A percentile compares a stretch with the other conserved stretches of the same genome.
These are phyloP conservation scores for Drosophila mayaguana DNA, from an alignment of 2,888 invertebrate species.

Conservation along the genomic window DNA sequence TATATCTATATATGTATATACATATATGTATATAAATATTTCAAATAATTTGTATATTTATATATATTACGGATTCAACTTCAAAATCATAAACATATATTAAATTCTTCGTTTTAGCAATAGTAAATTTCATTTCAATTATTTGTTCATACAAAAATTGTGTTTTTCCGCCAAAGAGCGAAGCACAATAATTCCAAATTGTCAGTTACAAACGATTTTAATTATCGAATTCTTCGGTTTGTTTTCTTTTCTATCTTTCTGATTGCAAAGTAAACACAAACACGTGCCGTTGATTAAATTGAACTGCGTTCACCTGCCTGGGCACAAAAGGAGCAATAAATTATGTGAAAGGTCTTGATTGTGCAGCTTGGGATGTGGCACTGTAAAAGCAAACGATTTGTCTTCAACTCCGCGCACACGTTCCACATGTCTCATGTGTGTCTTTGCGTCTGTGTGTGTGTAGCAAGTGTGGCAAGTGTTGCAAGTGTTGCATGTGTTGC, in stretches of 20 bases:
- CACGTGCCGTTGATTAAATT: conserved; percentile 3
- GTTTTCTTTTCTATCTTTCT: background rate
- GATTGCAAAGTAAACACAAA: conserved; percentile 28
- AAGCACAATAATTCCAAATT: background rate
- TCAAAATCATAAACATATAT: too few relatives aligned
- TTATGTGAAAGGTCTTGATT: conserved; percentile 49
- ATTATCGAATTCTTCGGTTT: background rate
- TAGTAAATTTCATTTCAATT: too few relatives aligned
- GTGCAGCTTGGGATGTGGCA: conserved; percentile 39
- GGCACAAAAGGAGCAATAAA: conserved; percentile 57
- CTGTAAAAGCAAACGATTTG: conserved; percentile 65
- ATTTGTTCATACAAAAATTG: too few relatives aligned
- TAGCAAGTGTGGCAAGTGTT: conserved; percentile 51
- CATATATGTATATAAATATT: too few relatives aligned
- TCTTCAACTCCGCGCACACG: conserved; percentile 53
- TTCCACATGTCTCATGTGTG: conserved; percentile 57
- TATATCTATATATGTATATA: too few relatives aligned
- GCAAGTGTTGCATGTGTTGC: conserved; percentile 57
- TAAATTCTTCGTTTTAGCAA: too few relatives aligned
- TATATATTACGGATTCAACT: too few relatives aligned
- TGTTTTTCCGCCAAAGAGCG: background rate
- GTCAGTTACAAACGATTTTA: background rate
- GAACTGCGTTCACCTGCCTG: background rate
- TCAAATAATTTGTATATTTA: too few relatives aligned
- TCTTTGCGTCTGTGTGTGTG: conserved; percentile 58